Evolutionary conservation across 2,797 vertebrate genomes (phyloP), one percentile per base, ranked within the genome.

Genomic region (Tiaroga cobitis): DNA sequence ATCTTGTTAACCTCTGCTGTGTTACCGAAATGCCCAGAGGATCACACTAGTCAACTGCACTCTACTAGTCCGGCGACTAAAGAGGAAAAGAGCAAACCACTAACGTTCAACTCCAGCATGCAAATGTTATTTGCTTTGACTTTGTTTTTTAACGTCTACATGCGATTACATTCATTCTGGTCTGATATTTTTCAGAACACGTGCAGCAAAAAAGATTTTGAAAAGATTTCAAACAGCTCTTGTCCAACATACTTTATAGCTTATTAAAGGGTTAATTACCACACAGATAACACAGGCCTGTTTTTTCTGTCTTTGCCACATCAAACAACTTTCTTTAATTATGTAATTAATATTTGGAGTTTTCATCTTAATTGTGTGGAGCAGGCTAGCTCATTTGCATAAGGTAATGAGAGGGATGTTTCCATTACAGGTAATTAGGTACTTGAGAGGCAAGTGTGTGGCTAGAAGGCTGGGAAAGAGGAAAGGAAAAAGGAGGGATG

Each of bases 371-470:
- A 95, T 95, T 95, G 94, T 95, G 94, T 92, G 94, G 94, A 94
- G 93, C 94, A 93, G 92, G 92, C 91, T 90, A 91, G 90, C 90
- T 95, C 93, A 96, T 96, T 95, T 96, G 94, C 95, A 96, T 95
- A 93, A 91, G 93, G 89, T 95, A 95, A 96, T 95, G 94, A 96
- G 94, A 93, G 94, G 94, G 94, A 95, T 94, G 95, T 95, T 96
- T 95, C 94, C 92, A 96, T 95, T 95, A 95, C 94, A 95, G 94
- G 94, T 96, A 96, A 96, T 95, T 95, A 95, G 94, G 93, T 94
- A 92, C 92, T 95, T 93, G 93, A 93, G 94, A 95, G 92, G 92
- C 92, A 89, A 91, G 92, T 90, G 92, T 91, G 92, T 93, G 94
- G 92, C 90, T 88, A 92, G 90, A 89, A 91, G 92, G 90, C 90